Percentiles rank a stretch among this genome's conserved stretches.
phyloP scores from a whole-genome alignment of 2,888 invertebrate genomes.

The Thereva nobilitata region DNA sequence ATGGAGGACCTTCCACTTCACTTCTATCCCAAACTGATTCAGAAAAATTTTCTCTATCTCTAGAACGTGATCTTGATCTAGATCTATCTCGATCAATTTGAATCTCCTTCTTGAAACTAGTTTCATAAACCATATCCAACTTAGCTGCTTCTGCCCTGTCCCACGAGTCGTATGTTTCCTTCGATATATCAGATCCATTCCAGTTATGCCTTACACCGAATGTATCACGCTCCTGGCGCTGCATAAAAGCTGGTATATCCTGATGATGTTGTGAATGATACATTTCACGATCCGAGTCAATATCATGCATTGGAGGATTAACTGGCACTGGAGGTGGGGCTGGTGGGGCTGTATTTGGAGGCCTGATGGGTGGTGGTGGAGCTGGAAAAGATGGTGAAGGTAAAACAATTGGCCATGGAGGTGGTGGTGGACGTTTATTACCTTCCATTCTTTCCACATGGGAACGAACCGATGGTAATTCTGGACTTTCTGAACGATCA shows the following conservation, averaged over 20 bases:
- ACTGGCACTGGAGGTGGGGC: slow-evolving; percentile 70
- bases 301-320: slow-evolving; percentile 60
- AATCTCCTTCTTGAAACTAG: slow-evolving; percentile 53
- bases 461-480: slow-evolving; percentile 57
- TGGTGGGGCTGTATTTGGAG: slow-evolving; percentile 61
- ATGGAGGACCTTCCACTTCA: slow-evolving; percentile 58
- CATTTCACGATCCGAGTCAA: slow-evolving; percentile 44
- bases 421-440: slow-evolving; percentile 62
- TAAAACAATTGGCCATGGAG: slow-evolving; percentile 69
- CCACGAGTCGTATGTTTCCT: slow-evolving; percentile 56
- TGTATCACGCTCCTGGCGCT: slow-evolving; percentile 72
- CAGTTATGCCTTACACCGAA: slow-evolving; percentile 74
- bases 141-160: slow-evolving; percentile 59
- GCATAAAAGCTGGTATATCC: slow-evolving; percentile 64
- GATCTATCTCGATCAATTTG: slow-evolving; percentile 54
- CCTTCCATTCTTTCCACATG: slow-evolving; percentile 67
- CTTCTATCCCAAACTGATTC: slow-evolving; percentile 59
- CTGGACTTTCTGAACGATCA: slow-evolving; percentile 44
- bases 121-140: slow-evolving; percentile 56
- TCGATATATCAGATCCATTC: slow-evolving; percentile 53
- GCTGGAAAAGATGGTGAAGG: slow-evolving; percentile 65
- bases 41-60: slow-evolving; percentile 58
- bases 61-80: slow-evolving; percentile 55
- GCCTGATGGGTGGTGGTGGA: slow-evolving; percentile 64
- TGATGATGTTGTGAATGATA: slow-evolving; percentile 46